These are phyloP conservation scores for Ciconia maguari DNA, from an alignment of 2,113 vertebrate species.

Conservation along the genomic window DNA sequence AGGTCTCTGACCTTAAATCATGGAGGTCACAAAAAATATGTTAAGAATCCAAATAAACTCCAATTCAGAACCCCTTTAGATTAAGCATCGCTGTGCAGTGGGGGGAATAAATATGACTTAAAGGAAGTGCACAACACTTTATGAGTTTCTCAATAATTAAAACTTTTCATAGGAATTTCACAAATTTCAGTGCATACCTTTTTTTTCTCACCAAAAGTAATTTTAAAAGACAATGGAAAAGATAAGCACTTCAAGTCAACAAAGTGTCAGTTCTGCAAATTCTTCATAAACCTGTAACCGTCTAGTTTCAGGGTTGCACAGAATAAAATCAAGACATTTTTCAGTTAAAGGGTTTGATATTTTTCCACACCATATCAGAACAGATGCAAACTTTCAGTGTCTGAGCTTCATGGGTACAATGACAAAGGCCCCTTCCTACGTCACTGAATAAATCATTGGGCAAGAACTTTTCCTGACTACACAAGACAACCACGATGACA, in stretches of 20 bases:
- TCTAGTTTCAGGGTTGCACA: not conserved
- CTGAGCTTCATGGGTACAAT: not conserved
- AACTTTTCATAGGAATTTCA: not conserved
- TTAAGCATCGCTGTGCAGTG: not conserved
- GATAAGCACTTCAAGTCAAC: not conserved
- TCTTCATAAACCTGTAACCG: not conserved
- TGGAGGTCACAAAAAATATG: not conserved
- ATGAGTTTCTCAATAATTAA: not conserved
- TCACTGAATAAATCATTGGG: not conserved
- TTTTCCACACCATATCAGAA: not conserved
- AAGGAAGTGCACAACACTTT: not conserved
- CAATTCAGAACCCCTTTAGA: not conserved
- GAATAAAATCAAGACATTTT: not conserved
- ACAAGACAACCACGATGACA: not conserved
- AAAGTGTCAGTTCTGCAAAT: not conserved
- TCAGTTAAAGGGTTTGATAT: not conserved
- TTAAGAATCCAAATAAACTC: slow-evolving; percentile 23
- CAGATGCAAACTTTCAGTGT: not conserved
- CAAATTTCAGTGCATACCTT: not conserved
- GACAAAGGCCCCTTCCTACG: not conserved
- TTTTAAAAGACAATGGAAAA: not conserved
- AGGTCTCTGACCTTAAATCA: slow-evolving; percentile 3
- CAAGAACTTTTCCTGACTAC: not conserved
- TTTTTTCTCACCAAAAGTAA: not conserved
- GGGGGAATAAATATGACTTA: not conserved